Percentiles rank a stretch among this genome's conserved stretches.
Evolutionary conservation across 2,888 invertebrate genomes (phyloP).

Genomic region (Dexiosoma caninum): DNA sequence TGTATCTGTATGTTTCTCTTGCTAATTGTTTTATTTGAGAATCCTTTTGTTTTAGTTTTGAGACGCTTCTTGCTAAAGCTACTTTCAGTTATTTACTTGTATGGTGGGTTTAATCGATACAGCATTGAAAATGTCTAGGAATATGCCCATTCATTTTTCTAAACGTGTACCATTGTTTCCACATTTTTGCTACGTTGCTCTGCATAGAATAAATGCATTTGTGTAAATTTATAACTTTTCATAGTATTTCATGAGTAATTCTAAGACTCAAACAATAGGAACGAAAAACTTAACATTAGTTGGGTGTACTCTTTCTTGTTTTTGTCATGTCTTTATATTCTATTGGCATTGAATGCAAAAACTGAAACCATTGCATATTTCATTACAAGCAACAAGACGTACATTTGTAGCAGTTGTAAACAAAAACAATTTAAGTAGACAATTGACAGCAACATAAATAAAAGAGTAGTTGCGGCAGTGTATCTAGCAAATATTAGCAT

Average conservation of each 20-base stretch:
- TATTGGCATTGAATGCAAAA: slow-evolving; percentile 46
- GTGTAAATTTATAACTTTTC: neutral
- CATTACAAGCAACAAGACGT: neutral
- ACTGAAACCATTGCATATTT: slow-evolving; percentile 7
- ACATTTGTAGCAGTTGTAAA: slow-evolving; percentile 12
- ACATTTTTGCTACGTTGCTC: neutral
- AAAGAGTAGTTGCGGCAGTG: neutral
- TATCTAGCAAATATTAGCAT: slow-evolving; percentile 26
- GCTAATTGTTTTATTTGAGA: slow-evolving; percentile 52
- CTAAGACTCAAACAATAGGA: slow-evolving; percentile 23
- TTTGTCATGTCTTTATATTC: neutral
- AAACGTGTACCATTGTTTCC: neutral
- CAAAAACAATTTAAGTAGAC: slow-evolving; percentile 46
- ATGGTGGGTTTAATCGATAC: neutral
- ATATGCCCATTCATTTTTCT: slow-evolving; percentile 4
- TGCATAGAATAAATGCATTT: neutral
- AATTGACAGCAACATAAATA: slow-evolving; percentile 33
- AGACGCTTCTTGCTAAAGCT: slow-evolving; percentile 35
- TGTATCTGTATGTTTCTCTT: too few species aligned
- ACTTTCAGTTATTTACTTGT: neutral
- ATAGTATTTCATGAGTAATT: neutral
- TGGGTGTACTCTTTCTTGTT: slow-evolving; percentile 15
- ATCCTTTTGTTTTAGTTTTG: slow-evolving; percentile 23
- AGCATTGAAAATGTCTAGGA: slow-evolving; percentile 19
- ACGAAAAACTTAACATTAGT: slow-evolving; percentile 45